Percentiles rank a stretch among this genome's conserved stretches.
Evolutionary conservation across 23 tunicate species (phyloP).

Genomic region (Botrylloides violaceus): DNA sequence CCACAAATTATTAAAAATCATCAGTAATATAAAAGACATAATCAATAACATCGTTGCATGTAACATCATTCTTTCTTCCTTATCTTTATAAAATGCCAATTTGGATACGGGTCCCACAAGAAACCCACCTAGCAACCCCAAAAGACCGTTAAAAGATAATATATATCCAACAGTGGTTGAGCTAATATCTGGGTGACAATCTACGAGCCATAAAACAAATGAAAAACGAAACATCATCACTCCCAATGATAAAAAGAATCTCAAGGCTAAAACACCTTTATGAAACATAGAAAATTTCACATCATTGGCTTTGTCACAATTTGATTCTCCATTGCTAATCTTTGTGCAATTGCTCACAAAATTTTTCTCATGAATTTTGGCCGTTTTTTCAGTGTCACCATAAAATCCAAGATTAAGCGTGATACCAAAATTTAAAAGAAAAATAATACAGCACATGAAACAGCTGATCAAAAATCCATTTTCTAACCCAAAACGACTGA

Average conservation of each 20-base stretch:
- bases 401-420: conserved; percentile 17
- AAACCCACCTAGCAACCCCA: conserved; percentile 41
- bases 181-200: conserved; percentile 27
- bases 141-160: conserved; percentile 42
- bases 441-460: conserved; percentile 26
- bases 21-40: conserved; percentile 24
- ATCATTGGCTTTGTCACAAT: not conserved
- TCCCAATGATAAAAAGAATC: conserved; percentile 44
- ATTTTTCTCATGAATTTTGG: not conserved
- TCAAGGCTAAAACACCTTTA: conserved; percentile 23
- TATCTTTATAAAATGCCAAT: conserved; percentile 22
- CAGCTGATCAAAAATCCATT: conserved; percentile 26
- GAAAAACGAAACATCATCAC: conserved; percentile 49
- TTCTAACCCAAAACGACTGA: conserved; percentile 24
- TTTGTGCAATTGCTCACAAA: too few relatives aligned
- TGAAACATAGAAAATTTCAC: conserved; percentile 11
- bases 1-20: conserved; percentile 23
- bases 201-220: conserved; percentile 39
- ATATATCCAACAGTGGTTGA: conserved; percentile 34
- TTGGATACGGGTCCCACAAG: conserved; percentile 26
- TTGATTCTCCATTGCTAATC: not conserved
- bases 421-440: conserved; percentile 28
- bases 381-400: not conserved
- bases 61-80: conserved; percentile 55
- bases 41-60: conserved; percentile 36